phyloP scores from a whole-genome alignment of 2,888 invertebrate species.

The Netelia fuscicornis region DNA sequence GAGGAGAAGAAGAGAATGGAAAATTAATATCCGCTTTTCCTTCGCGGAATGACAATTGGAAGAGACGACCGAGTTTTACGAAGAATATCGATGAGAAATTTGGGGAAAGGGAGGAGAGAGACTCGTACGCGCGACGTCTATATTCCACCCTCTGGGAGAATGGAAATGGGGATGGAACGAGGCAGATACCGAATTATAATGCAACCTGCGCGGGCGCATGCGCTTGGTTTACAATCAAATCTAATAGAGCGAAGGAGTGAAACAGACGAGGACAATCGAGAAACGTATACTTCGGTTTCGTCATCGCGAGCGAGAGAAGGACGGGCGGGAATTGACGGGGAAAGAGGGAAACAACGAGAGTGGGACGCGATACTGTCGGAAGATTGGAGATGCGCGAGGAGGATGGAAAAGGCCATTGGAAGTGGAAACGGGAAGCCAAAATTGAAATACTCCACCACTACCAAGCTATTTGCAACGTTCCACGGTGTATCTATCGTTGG shows the following conservation, averaged over 20 bases:
- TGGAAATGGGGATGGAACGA: constrained; percentile 9
- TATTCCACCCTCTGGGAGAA: constrained; percentile 9
- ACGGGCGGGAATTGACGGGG: neutral
- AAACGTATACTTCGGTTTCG: constrained; percentile 30
- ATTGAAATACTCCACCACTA: constrained; percentile 5
- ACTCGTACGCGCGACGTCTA: neutral
- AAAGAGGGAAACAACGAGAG: neutral
- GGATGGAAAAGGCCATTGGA: neutral
- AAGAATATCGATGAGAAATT: constrained; percentile 48
- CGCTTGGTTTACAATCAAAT: constrained; percentile 23
- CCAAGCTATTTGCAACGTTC: no score
- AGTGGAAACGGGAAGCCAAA: constrained; percentile 17
- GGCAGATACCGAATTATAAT: constrained; percentile 49
- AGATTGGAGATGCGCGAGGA: neutral
- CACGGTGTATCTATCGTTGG: neutral
- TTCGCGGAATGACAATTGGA: constrained; percentile 12
- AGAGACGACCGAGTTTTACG: constrained; percentile 30
- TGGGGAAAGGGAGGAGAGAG: neutral
- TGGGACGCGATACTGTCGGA: neutral
- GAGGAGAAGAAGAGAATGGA: neutral
- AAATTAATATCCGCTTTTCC: constrained; percentile 31
- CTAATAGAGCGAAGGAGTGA: constrained; percentile 29
- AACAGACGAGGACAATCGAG: constrained; percentile 28
- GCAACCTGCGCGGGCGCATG: constrained; percentile 23
- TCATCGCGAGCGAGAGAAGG: constrained; percentile 23